Percentiles rank a stretch among this genome's conserved stretches.
These are phyloP conservation scores for Macropodus opercularis DNA, from an alignment of 2,797 vertebrate species.

Conservation along the genomic window DNA sequence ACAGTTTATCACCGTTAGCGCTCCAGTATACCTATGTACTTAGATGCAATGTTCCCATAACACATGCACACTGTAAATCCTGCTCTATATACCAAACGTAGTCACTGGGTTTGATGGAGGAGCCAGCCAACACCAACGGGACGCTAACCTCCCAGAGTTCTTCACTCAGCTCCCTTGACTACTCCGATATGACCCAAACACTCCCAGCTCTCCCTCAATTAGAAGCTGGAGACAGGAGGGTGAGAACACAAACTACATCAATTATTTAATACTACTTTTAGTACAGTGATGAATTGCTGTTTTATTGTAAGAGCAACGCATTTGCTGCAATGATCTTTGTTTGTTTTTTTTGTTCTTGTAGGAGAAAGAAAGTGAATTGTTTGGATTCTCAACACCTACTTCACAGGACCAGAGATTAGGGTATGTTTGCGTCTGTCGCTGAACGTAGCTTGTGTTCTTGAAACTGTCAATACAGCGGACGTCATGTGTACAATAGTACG, in stretches of 20 bases:
- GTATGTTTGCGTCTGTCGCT: slow-evolving; percentile 46
- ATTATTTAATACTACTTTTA: background rate
- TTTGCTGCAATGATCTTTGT: background rate
- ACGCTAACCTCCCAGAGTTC: slow-evolving; percentile 69
- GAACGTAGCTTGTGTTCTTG: background rate
- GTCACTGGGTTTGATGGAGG: slow-evolving; percentile 62
- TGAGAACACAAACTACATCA: slow-evolving; percentile 44
- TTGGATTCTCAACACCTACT: slow-evolving; percentile 49
- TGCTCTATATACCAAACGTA: slow-evolving; percentile 69
- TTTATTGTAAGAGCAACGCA: background rate
- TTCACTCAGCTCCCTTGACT: slow-evolving; percentile 71
- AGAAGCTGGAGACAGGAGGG: slow-evolving; percentile 55
- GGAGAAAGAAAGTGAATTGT: slow-evolving; percentile 64
- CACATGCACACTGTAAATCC: slow-evolving; percentile 30
- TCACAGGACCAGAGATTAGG: slow-evolving; percentile 70
- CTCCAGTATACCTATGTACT: background rate
- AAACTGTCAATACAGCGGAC: background rate
- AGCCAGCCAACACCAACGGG: slow-evolving; percentile 58
- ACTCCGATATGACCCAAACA: slow-evolving; percentile 60
- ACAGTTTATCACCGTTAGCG: too few relatives aligned
- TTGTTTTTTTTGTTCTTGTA: slow-evolving; percentile 69
- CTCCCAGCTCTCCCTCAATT: slow-evolving; percentile 39
- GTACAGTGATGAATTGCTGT: background rate
- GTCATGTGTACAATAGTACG: too few relatives aligned
- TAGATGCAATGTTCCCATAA: background rate